Percentiles rank a stretch among this genome's conserved stretches.
Conservation (phyloP, 2,797 vertebrate genomes). For the Sebastes aleutianus region DNA sequence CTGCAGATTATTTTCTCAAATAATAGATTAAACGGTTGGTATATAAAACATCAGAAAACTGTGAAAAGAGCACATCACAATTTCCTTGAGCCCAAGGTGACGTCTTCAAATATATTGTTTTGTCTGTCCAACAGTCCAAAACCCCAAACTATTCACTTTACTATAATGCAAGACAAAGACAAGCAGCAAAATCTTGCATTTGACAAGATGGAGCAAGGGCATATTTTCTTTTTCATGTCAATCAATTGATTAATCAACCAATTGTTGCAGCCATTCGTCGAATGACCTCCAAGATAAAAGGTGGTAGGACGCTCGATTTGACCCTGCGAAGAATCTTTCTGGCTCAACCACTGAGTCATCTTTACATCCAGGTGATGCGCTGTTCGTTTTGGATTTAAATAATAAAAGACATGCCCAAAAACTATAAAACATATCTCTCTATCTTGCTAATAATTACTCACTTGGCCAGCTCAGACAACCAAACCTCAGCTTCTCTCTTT, state of each 20-base stretch:
- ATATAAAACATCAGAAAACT: not conserved
- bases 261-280: not conserved
- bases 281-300: not conserved
- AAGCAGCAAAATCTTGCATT: not conserved
- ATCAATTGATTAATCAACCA: not conserved
- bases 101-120: not conserved
- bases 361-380: not conserved
- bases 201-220: not conserved
- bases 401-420: not conserved
- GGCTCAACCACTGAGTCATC: not conserved
- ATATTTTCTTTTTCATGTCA: not conserved
- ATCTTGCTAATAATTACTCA: not conserved
- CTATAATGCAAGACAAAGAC: not conserved
- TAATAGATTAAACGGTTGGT: not conserved
- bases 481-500: not conserved
- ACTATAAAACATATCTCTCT: not conserved
- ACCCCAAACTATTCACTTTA: not conserved
- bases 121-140: not conserved
- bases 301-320: not conserved
- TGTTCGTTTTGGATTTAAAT: not conserved
- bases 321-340: not conserved
- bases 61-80: not conserved
- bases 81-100: not conserved
- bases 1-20: not conserved
- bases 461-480: not conserved